Percentiles rank a stretch among this genome's conserved stretches.
phyloP scores from a whole-genome alignment of 2,888 invertebrate genomes.

The Dolichomitus sp. region DNA sequence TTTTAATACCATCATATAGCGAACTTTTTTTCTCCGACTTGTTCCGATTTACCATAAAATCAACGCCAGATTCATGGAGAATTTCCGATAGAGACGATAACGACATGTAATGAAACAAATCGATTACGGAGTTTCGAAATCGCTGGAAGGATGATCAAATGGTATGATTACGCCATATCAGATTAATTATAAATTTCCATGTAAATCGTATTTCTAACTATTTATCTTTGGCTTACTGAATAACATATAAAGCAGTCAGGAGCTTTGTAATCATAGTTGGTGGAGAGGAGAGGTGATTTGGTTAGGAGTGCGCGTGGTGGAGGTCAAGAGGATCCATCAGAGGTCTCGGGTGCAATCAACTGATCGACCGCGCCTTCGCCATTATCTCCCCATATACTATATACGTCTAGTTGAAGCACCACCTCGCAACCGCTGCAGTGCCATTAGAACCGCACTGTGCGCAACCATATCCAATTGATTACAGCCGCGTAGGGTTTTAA shows the following conservation, averaged over 20 bases:
- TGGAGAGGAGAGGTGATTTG: neutral
- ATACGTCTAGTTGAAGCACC: constrained; percentile 26
- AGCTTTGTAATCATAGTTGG: constrained; percentile 23
- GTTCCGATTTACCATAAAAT: no score
- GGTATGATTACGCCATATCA: no score
- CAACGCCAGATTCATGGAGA: no score
- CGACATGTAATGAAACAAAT: no score
- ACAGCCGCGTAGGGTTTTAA: constrained; percentile 29
- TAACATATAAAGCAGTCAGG: neutral
- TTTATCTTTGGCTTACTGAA: neutral
- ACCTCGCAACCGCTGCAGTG: constrained; percentile 7
- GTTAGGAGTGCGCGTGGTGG: neutral
- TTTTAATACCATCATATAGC: no score
- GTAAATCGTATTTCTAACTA: no score
- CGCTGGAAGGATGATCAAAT: neutral
- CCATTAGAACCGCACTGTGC: constrained; percentile 44
- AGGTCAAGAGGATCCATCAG: constrained; percentile 35
- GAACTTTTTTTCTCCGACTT: no score
- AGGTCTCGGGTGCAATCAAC: constrained; percentile 33
- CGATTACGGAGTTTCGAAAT: neutral
- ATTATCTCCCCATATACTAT: constrained; percentile 36
- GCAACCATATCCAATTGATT: constrained; percentile 56
- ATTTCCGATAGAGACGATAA: no score
- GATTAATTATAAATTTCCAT: neutral
- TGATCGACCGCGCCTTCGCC: constrained; percentile 39